A percentile compares a stretch with the other conserved stretches of the same genome.
Evolutionary conservation across 2,113 vertebrate genomes (phyloP).

Genomic region (Rhinopomastus cyanomelas): DNA sequence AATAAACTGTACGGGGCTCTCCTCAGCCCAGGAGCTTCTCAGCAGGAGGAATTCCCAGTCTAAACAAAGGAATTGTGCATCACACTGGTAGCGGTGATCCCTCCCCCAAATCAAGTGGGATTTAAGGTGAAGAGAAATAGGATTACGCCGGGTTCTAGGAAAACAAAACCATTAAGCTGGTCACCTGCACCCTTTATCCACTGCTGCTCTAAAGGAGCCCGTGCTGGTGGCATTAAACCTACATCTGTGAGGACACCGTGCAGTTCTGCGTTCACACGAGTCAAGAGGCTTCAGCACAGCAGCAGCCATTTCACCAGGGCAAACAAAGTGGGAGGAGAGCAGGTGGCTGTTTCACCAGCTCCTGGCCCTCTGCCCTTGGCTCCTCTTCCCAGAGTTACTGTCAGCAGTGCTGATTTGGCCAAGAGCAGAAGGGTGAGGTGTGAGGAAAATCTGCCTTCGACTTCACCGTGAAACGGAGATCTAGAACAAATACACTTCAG

Average conservation of each 20-base stretch:
- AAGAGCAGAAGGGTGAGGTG: not conserved
- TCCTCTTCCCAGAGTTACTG: not conserved
- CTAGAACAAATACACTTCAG: not conserved
- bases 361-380: conserved; percentile 52
- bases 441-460: not conserved
- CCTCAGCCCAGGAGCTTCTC: not conserved
- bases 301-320: conserved; percentile 43
- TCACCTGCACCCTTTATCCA: not conserved
- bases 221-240: fast-evolving
- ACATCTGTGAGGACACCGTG: fast-evolving
- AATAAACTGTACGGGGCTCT: not conserved
- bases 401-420: not conserved
- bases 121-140: not conserved
- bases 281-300: not conserved
- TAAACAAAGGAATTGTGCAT: conserved; percentile 18
- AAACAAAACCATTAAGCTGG: conserved; percentile 21
- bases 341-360: conserved; percentile 34
- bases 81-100: not conserved
- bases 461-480: not conserved
- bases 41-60: conserved; percentile 3
- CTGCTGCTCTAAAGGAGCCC: not conserved
- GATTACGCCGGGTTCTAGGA: not conserved
- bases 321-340: conserved; percentile 45
- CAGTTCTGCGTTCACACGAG: fast-evolving
- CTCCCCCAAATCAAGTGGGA: conserved; percentile 1